phyloP scores from a whole-genome alignment of 2,113 vertebrate genomes.

The Columba janthina region DNA sequence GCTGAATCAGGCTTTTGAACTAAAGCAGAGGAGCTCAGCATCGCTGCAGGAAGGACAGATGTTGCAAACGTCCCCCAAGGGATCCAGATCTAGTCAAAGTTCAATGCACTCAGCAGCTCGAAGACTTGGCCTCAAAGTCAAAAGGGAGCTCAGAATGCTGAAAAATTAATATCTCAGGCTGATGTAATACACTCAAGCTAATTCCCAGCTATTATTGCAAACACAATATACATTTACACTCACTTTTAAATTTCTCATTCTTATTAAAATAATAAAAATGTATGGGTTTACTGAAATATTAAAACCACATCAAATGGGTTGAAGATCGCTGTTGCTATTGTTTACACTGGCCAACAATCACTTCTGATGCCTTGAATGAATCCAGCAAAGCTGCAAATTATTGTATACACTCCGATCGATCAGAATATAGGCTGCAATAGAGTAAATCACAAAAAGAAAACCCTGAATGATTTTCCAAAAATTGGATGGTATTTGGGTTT shows the following conservation, averaged over 20 bases:
- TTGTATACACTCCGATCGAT: not conserved
- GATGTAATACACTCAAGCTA: not conserved
- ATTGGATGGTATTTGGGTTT: not conserved
- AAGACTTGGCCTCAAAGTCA: not conserved
- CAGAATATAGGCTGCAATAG: not conserved
- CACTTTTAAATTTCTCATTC: not conserved
- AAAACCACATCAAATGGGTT: not conserved
- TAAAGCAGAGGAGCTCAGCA: not conserved
- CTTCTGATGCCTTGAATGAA: not conserved
- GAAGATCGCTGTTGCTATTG: not conserved
- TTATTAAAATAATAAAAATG: not conserved
- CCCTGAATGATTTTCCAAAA: not conserved
- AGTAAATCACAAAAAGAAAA: not conserved
- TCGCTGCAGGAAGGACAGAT: not conserved
- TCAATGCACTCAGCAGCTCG: not conserved
- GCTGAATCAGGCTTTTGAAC: not conserved
- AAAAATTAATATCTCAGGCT: not conserved
- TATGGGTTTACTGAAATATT: not conserved
- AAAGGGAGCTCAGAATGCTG: not conserved
- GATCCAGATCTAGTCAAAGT: not conserved
- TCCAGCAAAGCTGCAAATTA: not conserved
- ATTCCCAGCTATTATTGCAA: not conserved
- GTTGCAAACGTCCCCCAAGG: not conserved
- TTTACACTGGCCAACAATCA: not conserved
- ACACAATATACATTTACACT: not conserved